Base-by-base conservation (phyloP, 2,113 vertebrate species). In the Asarcornis scutulata region DNA sequence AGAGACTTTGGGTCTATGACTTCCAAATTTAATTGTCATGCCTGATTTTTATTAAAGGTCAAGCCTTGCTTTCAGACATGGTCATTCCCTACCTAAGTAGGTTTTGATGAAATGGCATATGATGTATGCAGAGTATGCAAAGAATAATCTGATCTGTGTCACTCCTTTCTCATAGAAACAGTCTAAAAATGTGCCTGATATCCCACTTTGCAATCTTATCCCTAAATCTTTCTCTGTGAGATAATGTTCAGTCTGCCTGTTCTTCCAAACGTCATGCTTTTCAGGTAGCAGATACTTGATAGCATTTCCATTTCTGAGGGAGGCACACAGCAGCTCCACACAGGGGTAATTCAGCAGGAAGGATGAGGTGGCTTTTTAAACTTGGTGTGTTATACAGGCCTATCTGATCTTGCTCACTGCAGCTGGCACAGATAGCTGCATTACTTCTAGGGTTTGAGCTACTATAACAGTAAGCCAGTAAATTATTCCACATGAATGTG, bases 31-130 rank as follows among this genome's bases (percentile, higher is more conserved):
- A 42, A 11, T 62, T 59, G 22, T 64, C 20, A 6, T 56, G 18
- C 13, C 48, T 73, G 55, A 60, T 59, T 75, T 87, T 52, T 83
- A 40, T 32, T 38, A 63, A 29, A 75, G 18, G 29, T 67, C 38
- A 34, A 0, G 0, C 34, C 42, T 79, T 3, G 1, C 38, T 20
- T 89, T 76, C 48, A 27, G 42, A 34, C 1, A 0, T 9, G 17
- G 34, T 34, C 56, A n/a, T 72, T 84, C 38, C 32, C 42, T 72
- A 16, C 60, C 50, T 62, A 44, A 26, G 34, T 7, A 59, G 46
- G 27, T 60, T 62, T 84, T 53, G 27, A 29, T 64, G 67, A 93
- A 82, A 46, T 66, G 31, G 21, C 55, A 83, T 34, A 5, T 76
- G 38, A 44, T 63, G 53, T 46, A 67, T 38, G 32, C 1, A 1